Conservation (phyloP, 2,797 vertebrate species). For the Sparus aurata region DNA sequence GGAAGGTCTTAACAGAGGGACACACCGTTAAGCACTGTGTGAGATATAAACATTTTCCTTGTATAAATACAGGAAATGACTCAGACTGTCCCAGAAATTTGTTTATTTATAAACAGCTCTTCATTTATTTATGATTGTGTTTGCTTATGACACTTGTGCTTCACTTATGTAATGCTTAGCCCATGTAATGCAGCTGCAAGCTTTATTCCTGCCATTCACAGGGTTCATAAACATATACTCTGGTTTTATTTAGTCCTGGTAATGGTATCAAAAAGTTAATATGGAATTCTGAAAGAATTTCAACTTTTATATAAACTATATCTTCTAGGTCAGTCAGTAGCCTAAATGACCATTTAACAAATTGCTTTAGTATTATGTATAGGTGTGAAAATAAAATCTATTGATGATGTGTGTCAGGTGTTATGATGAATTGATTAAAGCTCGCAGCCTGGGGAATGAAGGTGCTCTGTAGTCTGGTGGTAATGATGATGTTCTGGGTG, state of each 20-base stretch:
- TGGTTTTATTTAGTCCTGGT: neutral
- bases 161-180: slow-evolving; percentile 18
- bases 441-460: no score
- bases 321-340: neutral
- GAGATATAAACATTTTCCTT: slow-evolving; percentile 8
- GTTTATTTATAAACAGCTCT: slow-evolving; percentile 43
- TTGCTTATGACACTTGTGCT: slow-evolving; percentile 13
- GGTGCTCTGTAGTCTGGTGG: no score
- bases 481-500: no score
- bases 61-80: slow-evolving; percentile 57
- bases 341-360: neutral
- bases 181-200: neutral
- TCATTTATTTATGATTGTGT: slow-evolving; percentile 27
- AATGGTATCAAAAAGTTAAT: neutral
- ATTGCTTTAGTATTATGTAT: neutral
- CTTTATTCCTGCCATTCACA: neutral
- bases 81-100: slow-evolving; percentile 5
- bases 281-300: neutral
- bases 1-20: slow-evolving; percentile 3
- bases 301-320: neutral
- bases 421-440: no score
- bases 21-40: neutral
- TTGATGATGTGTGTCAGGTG: no score
- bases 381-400: no score
- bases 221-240: neutral